phyloP scores from a whole-genome alignment of 2,888 invertebrate species.

The Lycia hirtaria region DNA sequence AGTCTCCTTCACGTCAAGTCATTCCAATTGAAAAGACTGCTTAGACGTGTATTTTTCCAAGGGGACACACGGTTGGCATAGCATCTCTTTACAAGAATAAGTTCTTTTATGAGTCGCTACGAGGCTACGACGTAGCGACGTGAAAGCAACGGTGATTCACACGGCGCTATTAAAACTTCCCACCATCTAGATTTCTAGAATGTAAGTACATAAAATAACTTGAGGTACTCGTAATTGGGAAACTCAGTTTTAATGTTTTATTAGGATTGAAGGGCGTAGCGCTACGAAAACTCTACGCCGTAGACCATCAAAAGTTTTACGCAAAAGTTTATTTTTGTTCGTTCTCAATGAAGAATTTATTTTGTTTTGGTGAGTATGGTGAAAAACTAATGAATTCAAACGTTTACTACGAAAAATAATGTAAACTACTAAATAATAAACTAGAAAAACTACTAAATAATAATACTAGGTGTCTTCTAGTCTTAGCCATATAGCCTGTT shows the following conservation, averaged over 20 bases:
- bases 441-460: no score
- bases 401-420: no score
- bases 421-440: no score
- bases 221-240: constrained; percentile 47
- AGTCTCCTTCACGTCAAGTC: constrained; percentile 47
- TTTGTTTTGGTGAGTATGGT: neutral
- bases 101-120: constrained; percentile 58
- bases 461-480: no score
- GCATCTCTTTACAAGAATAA: constrained; percentile 57
- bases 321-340: neutral
- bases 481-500: no score
- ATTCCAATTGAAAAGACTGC: constrained; percentile 55
- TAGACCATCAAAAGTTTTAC: constrained; percentile 23
- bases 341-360: neutral
- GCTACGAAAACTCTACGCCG: constrained; percentile 27
- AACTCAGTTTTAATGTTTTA: constrained; percentile 31
- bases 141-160: constrained; percentile 56
- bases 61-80: constrained; percentile 52
- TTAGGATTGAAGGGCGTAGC: neutral
- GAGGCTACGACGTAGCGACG: constrained; percentile 47
- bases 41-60: constrained; percentile 54
- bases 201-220: constrained; percentile 37
- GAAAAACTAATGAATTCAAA: no score
- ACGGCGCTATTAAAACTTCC: constrained; percentile 70
- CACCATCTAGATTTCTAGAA: constrained; percentile 38